phyloP scores from a whole-genome alignment of 2,113 vertebrate species.

The Junco hyemalis region DNA sequence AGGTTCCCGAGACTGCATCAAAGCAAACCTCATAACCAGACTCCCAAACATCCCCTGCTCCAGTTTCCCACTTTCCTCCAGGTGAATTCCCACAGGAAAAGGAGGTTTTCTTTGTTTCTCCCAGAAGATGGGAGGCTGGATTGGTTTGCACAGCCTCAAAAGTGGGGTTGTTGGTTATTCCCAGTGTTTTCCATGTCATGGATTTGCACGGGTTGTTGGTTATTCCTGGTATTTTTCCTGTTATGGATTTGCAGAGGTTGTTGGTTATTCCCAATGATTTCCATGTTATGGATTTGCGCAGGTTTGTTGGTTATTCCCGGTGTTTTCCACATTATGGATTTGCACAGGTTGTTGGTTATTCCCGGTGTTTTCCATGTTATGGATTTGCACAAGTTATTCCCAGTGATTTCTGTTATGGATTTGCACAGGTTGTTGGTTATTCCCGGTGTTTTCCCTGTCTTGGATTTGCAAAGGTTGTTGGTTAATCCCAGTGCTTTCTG shows the following conservation, averaged over 20 bases:
- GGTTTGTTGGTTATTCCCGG: not conserved
- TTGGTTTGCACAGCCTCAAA: not conserved
- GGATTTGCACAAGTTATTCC: too few relatives aligned
- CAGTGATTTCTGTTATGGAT: rapidly evolving
- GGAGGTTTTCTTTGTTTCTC: not conserved
- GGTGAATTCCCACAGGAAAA: not conserved
- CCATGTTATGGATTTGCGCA: rapidly evolving
- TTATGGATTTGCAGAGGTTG: too few relatives aligned
- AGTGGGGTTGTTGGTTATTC: not conserved
- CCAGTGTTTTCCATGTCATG: rapidly evolving
- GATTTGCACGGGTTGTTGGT: too few relatives aligned
- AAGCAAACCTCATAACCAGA: not conserved
- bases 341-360: too few relatives aligned
- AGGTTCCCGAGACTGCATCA: not conserved
- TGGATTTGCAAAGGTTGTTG: not conserved
- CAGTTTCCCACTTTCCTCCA: not conserved
- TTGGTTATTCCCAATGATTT: rapidly evolving
- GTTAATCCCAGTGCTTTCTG: rapidly evolving
- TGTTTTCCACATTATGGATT: rapidly evolving
- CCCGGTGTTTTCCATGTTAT: rapidly evolving
- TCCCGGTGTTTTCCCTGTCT: rapidly evolving
- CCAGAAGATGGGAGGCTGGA: not conserved
- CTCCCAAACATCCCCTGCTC: not conserved
- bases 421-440: not conserved
- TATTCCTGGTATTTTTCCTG: rapidly evolving